phyloP scores from a whole-genome alignment of 2,888 invertebrate genomes.

The Dichetophora obliterata region DNA sequence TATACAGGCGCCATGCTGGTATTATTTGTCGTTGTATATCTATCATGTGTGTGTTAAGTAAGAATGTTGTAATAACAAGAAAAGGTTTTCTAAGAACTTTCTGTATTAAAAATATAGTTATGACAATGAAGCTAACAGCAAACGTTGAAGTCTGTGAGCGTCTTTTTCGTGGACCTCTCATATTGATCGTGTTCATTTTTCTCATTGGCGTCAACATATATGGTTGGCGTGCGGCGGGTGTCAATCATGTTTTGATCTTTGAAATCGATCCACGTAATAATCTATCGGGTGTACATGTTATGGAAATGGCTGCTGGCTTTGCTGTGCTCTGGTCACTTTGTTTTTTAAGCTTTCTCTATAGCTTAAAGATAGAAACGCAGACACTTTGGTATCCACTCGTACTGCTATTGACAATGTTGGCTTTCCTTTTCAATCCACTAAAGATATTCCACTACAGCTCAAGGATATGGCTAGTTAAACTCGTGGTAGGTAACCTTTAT shows the following conservation, averaged over 20 bases:
- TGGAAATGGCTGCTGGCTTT: conserved; percentile 91
- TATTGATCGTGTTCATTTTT: conserved; percentile 90
- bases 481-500: conserved; percentile 65
- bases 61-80: too few species aligned
- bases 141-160: conserved; percentile 72
- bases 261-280: conserved; percentile 95
- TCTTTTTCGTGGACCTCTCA: conserved; percentile 91
- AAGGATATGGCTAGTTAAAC: conserved; percentile 89
- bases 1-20: conserved; percentile 94
- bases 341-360: conserved; percentile 76
- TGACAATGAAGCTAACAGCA: neutral
- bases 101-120: neutral
- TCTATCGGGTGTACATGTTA: conserved; percentile 88
- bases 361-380: conserved; percentile 85
- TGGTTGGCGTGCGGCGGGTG: conserved; percentile 95
- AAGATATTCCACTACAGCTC: conserved; percentile 90
- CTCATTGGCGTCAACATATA: conserved; percentile 94
- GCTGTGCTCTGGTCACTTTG: conserved; percentile 93
- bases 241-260: conserved; percentile 97
- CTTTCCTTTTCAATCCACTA: conserved; percentile 90
- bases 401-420: conserved; percentile 81
- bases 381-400: conserved; percentile 90
- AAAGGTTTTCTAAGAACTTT: too few species aligned
- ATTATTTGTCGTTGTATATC: conserved; percentile 82
- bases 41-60: conserved; percentile 77